phyloP scores from a whole-genome alignment of 2,888 invertebrate genomes.

The Ischnus inquisitorius region DNA sequence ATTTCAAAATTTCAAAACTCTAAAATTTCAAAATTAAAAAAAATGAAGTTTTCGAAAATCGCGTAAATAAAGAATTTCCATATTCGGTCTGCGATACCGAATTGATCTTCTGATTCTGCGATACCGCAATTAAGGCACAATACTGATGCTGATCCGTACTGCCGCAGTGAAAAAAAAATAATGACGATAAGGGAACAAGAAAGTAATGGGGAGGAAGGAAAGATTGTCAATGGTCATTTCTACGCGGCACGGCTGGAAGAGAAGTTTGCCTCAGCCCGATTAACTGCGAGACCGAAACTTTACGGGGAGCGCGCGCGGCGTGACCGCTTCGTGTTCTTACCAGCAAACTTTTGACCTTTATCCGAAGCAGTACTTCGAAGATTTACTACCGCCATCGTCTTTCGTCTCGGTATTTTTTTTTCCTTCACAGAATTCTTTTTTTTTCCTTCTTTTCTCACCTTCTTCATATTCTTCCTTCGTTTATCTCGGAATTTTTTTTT shows the following conservation, averaged over 20 bases:
- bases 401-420: neutral
- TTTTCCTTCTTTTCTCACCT: neutral
- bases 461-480: constrained; percentile 12
- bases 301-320: neutral
- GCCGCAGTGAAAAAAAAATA: neutral
- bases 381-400: constrained; percentile 45
- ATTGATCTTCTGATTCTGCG: too few species aligned
- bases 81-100: neutral
- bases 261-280: neutral
- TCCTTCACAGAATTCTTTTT: neutral
- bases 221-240: constrained; percentile 1
- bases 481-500: neutral
- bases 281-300: neutral
- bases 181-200: neutral
- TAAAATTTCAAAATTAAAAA: too few species aligned
- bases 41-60: too few species aligned
- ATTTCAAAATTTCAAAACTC: too few species aligned
- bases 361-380: constrained; percentile 4
- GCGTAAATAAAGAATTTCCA: too few species aligned
- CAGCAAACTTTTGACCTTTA: constrained; percentile 46
- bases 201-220: neutral
- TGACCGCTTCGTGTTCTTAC: constrained; percentile 12
- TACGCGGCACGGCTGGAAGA: neutral
- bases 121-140: too few species aligned
- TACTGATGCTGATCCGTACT: neutral